Evolutionary conservation across 2,113 vertebrate species (phyloP).

Genomic region (Notarius quadriscutis): DNA sequence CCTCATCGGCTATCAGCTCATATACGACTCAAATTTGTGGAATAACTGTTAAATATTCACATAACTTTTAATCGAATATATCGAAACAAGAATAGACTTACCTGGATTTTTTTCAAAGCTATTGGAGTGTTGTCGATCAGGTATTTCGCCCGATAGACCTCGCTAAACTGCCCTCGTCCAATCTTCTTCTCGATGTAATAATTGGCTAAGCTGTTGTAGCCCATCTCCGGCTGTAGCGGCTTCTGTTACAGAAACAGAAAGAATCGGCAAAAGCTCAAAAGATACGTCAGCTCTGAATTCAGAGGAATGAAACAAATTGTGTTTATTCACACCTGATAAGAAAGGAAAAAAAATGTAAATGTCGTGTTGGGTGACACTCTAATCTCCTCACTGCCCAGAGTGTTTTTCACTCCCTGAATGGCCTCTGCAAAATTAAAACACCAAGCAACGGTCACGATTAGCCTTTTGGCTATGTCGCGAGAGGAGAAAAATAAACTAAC

Average conservation of each 20-base stretch:
- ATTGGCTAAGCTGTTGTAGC: conserved; percentile 90
- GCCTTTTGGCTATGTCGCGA: conserved; percentile 59
- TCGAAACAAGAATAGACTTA: conserved; percentile 61
- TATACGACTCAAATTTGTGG: too few relatives aligned
- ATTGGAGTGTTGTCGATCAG: conserved; percentile 89
- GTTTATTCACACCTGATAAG: not conserved
- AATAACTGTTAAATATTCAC: too few relatives aligned
- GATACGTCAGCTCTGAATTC: not conserved
- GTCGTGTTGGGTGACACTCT: conserved; percentile 15
- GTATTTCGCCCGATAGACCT: conserved; percentile 93
- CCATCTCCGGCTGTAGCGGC: conserved; percentile 90
- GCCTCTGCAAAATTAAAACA: conserved; percentile 56
- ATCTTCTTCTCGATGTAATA: conserved; percentile 98
- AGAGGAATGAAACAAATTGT: not conserved
- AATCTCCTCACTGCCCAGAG: conserved; percentile 29
- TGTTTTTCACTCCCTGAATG: conserved; percentile 16
- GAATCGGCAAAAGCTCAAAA: not conserved
- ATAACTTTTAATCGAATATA: too few relatives aligned
- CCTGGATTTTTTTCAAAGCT: conserved; percentile 98
- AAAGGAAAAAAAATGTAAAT: not conserved
- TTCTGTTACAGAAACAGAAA: conserved; percentile 74
- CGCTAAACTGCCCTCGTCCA: conserved; percentile 95
- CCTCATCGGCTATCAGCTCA: too few relatives aligned
- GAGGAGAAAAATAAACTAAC: conserved; percentile 53
- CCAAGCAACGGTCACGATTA: conserved; percentile 58